Base-by-base conservation (phyloP, 92 coral and sea anemone species). In the Epizoanthus fatuus region DNA sequence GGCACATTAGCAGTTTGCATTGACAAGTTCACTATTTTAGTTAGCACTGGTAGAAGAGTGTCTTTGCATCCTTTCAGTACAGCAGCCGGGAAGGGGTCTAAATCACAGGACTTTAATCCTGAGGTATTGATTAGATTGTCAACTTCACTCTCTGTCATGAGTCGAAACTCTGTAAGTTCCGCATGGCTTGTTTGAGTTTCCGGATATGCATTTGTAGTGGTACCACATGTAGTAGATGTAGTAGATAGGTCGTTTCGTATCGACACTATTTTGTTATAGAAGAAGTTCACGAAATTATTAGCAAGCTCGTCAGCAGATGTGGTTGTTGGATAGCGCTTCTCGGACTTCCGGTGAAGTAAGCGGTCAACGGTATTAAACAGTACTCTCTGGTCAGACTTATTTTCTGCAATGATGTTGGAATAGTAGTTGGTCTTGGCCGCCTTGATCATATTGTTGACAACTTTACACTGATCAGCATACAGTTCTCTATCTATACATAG, bases 221-320 rank as follows among this genome's bases (percentile, higher is more conserved):
- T 19, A 19, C 35, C 81, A 55, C 57, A 63, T 81, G 19, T 13
- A 45, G 64, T 47, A 59, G 70, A 63, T 81, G 19, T 13, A 45
- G 64, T 47, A 59, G 70, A 47, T 74, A 88, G 79, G 19, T 63
- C 78, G 51, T 63, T 88, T 67, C 88, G 39, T 75, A 83, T 64
- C 3, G 29, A 54, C 51, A 59, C 70, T 17, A 73, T 74, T 47
- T 63, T 88, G 19, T 75, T 54, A 54, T 57, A 51, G 69, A 83
- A 88, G 84, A 74, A 88, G 56, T 82, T 83, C 19, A 82, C 92
- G 63, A 88, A 88, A 35, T 85, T 83, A 66, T 88, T 83, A n/a
- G 87, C 92, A 32, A 81, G 91, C 66, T 17, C 72, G 42, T 56
- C 71, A 13, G 81, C 37, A 63, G 88, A 88, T 63, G 74, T 56